Conservation (phyloP, 2,797 vertebrate species). For the Gallinago nigripennis region DNA sequence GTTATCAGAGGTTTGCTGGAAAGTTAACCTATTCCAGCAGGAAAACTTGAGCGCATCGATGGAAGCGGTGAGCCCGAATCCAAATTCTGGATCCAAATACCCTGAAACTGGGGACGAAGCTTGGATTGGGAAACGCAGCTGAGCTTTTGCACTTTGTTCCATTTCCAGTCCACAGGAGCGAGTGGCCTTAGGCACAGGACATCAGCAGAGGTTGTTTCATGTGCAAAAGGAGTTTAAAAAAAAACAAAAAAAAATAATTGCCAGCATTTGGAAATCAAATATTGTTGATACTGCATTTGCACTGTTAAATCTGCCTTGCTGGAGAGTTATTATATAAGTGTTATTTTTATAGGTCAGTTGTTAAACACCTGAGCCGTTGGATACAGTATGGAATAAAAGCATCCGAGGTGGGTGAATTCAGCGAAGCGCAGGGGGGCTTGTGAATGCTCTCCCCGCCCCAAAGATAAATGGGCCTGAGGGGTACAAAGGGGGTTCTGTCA, state of each 20-base stretch:
- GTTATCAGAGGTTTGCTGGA: slow-evolving; percentile 1
- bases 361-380: slow-evolving; percentile 1
- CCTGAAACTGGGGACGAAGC: neutral
- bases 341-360: slow-evolving; percentile 67
- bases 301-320: slow-evolving; percentile 59
- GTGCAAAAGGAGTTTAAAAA: neutral
- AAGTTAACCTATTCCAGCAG: slow-evolving; percentile 26
- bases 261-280: slow-evolving; percentile 33
- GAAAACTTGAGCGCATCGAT: neutral
- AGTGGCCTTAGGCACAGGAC: neutral
- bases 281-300: slow-evolving; percentile 32
- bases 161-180: neutral
- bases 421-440: neutral
- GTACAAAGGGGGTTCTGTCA: neutral
- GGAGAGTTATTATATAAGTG: slow-evolving; percentile 25
- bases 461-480: neutral
- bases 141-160: neutral
- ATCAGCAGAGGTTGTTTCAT: neutral
- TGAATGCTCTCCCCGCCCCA: neutral
- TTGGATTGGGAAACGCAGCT: neutral
- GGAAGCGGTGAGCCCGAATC: slow-evolving; percentile 7
- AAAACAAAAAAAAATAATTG: neutral
- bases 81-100: neutral
- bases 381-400: slow-evolving; percentile 17
- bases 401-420: neutral